Base-by-base conservation (phyloP, 1,140 invertebrate genomes). In the Phthorimaea operculella region DNA sequence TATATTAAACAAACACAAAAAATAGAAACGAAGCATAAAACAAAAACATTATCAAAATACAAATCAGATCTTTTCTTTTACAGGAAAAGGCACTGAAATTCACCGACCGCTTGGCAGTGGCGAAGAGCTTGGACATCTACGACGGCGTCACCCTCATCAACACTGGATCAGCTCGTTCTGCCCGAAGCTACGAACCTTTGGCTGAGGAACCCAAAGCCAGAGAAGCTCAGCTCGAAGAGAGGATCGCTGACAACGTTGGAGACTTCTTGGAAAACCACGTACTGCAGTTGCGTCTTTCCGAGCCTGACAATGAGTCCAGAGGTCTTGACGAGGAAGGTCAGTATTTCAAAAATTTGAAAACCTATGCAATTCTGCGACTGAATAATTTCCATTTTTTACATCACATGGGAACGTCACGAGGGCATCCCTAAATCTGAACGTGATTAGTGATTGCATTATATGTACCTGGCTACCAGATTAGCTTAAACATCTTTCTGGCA, bases 21-120 rank as follows among this genome's bases (percentile, higher is more conserved):
- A 28, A 28, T 6, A 28, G 6, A 4, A 28, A 28, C 6, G 6
- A 4, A 4, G 6, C 2, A 28, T 28, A 39, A 39, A 39, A 12
- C 3, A 39, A 10, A 5, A 39, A 3, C 36, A 39, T 12, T 5
- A 47, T 47, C 11, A 47, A 15, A 14, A 15, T 14, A 2, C 4
- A 47, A 47, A 16, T 8, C 7, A 47, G 11, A 47, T 47, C 16
- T 52, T 54, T 15, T 60, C 64, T 39, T 78, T 76, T 57, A 1
- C 72, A 85, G 82, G 82, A 85, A 77, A 85, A 85, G 63, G 79
- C 82, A 7, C 60, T 77, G 12, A 83, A 80, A 52, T 63, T 80
- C 14, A 83, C 82, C 14, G 79, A 85, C 52, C 69, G 66, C 36
- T 58, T 85, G n/a, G 72, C 78, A 0, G 49, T 75, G 12, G 54